Conservation (phyloP, 2,797 vertebrate species). For the Sebastes kiyomatsui region DNA sequence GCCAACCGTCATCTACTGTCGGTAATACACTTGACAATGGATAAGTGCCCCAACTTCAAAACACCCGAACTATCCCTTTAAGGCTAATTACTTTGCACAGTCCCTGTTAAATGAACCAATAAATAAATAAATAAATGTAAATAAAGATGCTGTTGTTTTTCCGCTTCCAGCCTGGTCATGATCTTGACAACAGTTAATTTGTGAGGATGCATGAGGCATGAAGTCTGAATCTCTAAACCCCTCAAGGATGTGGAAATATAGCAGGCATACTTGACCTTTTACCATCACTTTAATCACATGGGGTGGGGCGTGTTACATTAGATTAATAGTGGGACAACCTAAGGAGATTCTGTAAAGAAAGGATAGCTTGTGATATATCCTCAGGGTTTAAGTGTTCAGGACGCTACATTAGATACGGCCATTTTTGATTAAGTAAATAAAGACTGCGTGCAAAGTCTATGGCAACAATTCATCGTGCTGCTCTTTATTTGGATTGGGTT, state of each 20-base stretch:
- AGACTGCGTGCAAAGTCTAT: conserved; percentile 17
- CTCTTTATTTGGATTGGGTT: conserved; percentile 34
- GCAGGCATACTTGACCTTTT: conserved; percentile 27
- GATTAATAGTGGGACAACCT: conserved; percentile 7
- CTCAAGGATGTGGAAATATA: conserved; percentile 5
- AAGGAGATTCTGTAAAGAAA: conserved; percentile 8
- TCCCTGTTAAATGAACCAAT: conserved; percentile 12
- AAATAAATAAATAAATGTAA: neutral
- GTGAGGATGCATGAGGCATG: neutral
- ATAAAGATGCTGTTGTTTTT: neutral
- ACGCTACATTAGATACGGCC: conserved; percentile 1
- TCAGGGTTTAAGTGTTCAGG: neutral
- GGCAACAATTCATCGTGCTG: conserved; percentile 32
- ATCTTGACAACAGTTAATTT: conserved; percentile 16
- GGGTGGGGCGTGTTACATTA: neutral
- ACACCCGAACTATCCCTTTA: neutral
- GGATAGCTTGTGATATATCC: neutral
- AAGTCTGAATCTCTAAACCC: neutral
- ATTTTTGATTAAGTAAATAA: conserved; percentile 31
- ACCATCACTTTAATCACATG: conserved; percentile 33
- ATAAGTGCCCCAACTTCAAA: no score
- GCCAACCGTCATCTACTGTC: no score
- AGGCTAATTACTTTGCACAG: neutral
- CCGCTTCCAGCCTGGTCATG: neutral
- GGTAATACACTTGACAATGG: no score